phyloP scores from a whole-genome alignment of 2,888 invertebrate species.

The Polyommatus icarus region DNA sequence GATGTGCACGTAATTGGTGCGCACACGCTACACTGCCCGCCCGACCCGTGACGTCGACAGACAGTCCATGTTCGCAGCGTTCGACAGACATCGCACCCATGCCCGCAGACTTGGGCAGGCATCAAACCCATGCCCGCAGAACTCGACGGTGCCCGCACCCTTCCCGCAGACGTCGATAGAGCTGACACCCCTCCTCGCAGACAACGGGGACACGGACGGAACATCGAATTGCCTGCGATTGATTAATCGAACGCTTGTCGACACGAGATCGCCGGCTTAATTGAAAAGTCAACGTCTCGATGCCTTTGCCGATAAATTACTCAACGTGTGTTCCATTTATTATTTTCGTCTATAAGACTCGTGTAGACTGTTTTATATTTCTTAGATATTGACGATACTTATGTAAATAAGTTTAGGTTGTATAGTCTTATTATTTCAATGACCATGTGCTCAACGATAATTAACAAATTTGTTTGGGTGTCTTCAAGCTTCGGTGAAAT shows the following conservation, averaged over 20 bases:
- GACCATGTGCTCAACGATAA: not conserved
- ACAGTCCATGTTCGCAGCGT: not conserved
- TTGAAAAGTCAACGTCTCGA: slow-evolving; percentile 78
- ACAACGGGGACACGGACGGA: not conserved
- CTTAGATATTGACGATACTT: not conserved
- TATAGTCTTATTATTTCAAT: not conserved
- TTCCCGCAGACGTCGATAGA: not conserved
- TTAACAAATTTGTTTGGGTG: not conserved
- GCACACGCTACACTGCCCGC: slow-evolving; percentile 47
- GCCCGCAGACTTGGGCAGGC: not conserved
- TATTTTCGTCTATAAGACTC: slow-evolving; percentile 46
- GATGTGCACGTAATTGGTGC: slow-evolving; percentile 48
- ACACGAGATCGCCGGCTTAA: slow-evolving; percentile 58
- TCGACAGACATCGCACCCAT: not conserved
- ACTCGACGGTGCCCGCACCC: not conserved
- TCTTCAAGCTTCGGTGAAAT: not conserved
- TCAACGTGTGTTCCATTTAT: slow-evolving; percentile 60
- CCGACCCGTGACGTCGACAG: slow-evolving; percentile 44
- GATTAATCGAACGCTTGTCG: slow-evolving; percentile 64
- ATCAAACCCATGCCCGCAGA: slow-evolving; percentile 2
- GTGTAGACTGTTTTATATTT: slow-evolving; percentile 36
- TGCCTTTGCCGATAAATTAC: slow-evolving; percentile 57
- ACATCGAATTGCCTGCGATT: slow-evolving; percentile 48
- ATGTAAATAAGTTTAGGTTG: not conserved
- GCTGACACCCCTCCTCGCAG: slow-evolving; percentile 9